Base-by-base conservation (phyloP, 1,140 invertebrate genomes). In the Neodiprion lecontei region DNA sequence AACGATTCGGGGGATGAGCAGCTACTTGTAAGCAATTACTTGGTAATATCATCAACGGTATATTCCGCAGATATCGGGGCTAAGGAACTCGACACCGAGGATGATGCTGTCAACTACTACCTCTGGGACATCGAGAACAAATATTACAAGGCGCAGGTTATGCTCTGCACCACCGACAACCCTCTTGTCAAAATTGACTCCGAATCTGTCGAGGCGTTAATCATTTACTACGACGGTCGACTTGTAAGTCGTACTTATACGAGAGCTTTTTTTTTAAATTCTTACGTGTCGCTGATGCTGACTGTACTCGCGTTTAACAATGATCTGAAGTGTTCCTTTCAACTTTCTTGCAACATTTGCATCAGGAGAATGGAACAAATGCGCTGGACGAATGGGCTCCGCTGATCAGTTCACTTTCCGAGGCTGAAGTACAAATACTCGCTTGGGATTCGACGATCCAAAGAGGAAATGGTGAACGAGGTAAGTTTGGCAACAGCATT, bases 91-190 rank as follows among this genome's bases (percentile, higher is more conserved):
- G 76, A 78, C 14, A 79, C 77, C 50, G 87, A 77, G 73, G 70
- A 88, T 72, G 86, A 89, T 61, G 82, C 88, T 50, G 81, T 91
- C 49, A 76, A 84, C 28, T 85, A 88, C 70, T 91, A 91, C 84
- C 80, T 87, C 10, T 92, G 92, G 91, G 82, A 90, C 72, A 91
- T 93, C 74, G 88, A 91, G 65, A 94, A 91, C 48, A 94, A 93
- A 82, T 94, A 94, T 87, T 94, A 94, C 75, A 89, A 89, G 72
- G 88, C 91, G 40, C 87, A 91, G 81, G 86, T 93, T 53, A 78
- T 89, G 48, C 74, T 94, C 8, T 92, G 90, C 79, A 75, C 83
- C 0, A 84, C 90, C n/a, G 80, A 88, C 76, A 83, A 85, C 48
- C 86, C 90, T 78, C 84, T 87, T 1, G 82, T 88, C 72, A 85